These are phyloP conservation scores for Vultur gryphus DNA, from an alignment of 2,797 vertebrate genomes.

Conservation along the genomic window DNA sequence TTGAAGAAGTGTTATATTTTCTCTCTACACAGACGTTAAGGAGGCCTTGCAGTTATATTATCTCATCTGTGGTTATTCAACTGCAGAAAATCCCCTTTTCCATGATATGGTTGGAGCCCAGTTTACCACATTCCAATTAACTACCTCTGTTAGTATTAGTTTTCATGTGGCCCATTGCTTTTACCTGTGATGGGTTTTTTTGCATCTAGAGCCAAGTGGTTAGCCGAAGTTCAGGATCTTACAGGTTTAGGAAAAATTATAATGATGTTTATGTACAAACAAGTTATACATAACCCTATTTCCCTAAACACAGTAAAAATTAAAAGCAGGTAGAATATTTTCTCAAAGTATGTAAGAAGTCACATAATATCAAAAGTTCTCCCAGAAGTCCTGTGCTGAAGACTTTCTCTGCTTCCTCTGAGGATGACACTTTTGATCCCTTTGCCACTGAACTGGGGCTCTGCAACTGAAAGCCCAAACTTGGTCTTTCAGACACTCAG, in stretches of 20 bases:
- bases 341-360: not conserved
- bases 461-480: not conserved
- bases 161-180: not conserved
- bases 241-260: slow-evolving; percentile 24
- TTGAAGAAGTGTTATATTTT: not conserved
- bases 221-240: slow-evolving; percentile 1
- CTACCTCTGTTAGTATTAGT: not conserved
- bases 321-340: not conserved
- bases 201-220: not conserved
- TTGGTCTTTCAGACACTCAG: not conserved
- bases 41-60: not conserved
- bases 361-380: not conserved
- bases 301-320: not conserved
- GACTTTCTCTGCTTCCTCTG: not conserved
- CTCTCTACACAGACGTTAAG: not conserved
- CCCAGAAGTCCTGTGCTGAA: not conserved
- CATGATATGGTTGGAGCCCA: not conserved
- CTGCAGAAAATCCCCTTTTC: slow-evolving; percentile 37
- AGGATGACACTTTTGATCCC: not conserved
- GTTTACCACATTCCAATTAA: slow-evolving; percentile 8
- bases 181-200: not conserved
- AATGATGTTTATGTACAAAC: not conserved
- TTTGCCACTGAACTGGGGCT: not conserved
- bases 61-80: not conserved
- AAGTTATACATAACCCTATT: not conserved